phyloP scores from a whole-genome alignment of 2,113 vertebrate species.

The Hipposideros armiger region DNA sequence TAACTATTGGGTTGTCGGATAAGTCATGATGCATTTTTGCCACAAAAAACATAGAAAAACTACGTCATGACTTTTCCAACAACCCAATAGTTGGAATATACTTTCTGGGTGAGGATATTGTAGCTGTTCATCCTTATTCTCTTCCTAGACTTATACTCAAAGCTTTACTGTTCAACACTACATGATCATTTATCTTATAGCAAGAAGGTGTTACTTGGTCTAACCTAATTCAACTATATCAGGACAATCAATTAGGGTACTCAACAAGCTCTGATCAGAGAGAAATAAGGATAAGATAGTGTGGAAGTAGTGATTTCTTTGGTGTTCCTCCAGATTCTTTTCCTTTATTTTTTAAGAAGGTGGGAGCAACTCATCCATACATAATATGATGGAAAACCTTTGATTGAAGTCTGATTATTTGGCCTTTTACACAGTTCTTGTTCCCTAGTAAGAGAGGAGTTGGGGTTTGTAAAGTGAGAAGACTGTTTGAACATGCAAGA shows the following conservation, averaged over 20 bases:
- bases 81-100: neutral
- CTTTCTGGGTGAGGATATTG: slow-evolving; percentile 7
- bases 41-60: no score
- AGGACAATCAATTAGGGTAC: neutral
- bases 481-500: neutral
- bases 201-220: slow-evolving; percentile 6
- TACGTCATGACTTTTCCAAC: no score
- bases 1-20: neutral
- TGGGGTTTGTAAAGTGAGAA: neutral
- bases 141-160: slow-evolving; percentile 24
- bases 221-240: neutral
- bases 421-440: neutral
- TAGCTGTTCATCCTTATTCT: neutral
- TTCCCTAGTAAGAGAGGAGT: neutral
- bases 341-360: slow-evolving; percentile 15
- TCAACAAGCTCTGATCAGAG: neutral
- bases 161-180: neutral
- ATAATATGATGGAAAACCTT: neutral
- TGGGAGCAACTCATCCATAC: neutral
- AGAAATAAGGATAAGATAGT: neutral
- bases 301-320: slow-evolving; percentile 12
- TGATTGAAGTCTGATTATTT: neutral
- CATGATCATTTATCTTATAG: slow-evolving; percentile 2
- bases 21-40: no score
- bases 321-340: neutral